Base-by-base conservation (phyloP, 92 coral and sea anemone species). In the Porites rus region DNA sequence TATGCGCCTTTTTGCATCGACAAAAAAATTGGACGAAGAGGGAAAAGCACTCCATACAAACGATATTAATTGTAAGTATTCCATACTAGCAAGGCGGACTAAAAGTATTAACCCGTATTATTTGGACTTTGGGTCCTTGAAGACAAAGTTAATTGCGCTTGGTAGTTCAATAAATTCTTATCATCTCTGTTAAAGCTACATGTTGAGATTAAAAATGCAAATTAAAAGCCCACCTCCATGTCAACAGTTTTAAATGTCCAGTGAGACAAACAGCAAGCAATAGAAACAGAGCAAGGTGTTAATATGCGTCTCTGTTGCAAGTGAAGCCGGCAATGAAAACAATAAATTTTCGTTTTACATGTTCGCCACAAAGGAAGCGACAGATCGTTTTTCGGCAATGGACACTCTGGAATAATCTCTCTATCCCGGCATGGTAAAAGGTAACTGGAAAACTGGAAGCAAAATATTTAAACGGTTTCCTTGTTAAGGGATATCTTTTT, bases 151-250 rank as follows among this genome's bases (percentile, higher is more conserved):
- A 59, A 60, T 76, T 76, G 60, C 59, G 46, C 60, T 76, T 76
- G 53, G 8, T n/a, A 51, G 14, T 21, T 38, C 46, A 38, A 38
- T 38, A 38, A 38, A 19, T 64, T 65, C 46, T 78, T 24, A 52
- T 38, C 43, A 46, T 50, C 61, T 46, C 83, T 46, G 72, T 50
- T 59, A 46, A 19, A 46, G 31, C 16, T 18, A 59, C 24, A 18
- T 64, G 25, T 11, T 10, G 21, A 78, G 83, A 65, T 78, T 78
- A 78, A 78, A 78, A 78, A 64, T 78, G 83, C 83, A 78, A 78
- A 78, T 78, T 78, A 51, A 78, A 78, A 21, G 16, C 54, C 62
- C 10, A 61, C 5, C 46, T 51, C 61, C 79, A 75, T n/a, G n/a
- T 46, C 65, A 75, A 75, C 54, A 54, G 56, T 75, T 53, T 28